Conservation (phyloP, 2,888 invertebrate species). For the Aplocera efformata region DNA sequence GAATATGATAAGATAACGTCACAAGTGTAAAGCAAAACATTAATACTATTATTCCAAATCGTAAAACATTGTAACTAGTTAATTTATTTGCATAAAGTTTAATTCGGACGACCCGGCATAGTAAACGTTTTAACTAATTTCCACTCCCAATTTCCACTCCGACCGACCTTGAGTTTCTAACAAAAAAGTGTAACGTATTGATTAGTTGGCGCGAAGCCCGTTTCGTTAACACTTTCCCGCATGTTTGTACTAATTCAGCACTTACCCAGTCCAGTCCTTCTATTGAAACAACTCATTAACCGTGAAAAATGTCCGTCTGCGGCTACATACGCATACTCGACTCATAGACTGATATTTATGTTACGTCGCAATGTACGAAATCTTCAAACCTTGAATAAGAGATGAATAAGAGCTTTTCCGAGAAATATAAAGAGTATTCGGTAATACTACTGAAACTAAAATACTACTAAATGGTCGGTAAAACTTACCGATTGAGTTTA, state of each 20-base stretch:
- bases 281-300: constrained; percentile 11
- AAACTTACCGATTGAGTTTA: too few relatives aligned
- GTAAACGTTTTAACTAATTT: constrained; percentile 13
- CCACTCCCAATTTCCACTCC: constrained; percentile 28
- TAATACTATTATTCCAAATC: too few relatives aligned
- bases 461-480: too few relatives aligned
- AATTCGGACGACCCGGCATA: background rate
- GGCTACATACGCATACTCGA: background rate
- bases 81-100: too few relatives aligned
- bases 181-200: constrained; percentile 43
- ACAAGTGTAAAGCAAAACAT: constrained; percentile 2
- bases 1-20: background rate
- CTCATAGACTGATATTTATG: too few relatives aligned
- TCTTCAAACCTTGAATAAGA: too few relatives aligned
- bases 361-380: too few relatives aligned
- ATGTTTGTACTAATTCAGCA: constrained; percentile 33
- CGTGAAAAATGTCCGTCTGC: constrained; percentile 1
- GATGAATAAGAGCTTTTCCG: too few relatives aligned
- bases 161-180: constrained; percentile 38
- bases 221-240: constrained; percentile 35
- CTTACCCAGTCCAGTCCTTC: constrained; percentile 10
- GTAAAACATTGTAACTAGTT: too few relatives aligned
- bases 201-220: constrained; percentile 44
- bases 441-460: too few relatives aligned
- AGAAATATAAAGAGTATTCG: too few relatives aligned